phyloP scores from a whole-genome alignment of 2,113 vertebrate species.

The Galbula dea region DNA sequence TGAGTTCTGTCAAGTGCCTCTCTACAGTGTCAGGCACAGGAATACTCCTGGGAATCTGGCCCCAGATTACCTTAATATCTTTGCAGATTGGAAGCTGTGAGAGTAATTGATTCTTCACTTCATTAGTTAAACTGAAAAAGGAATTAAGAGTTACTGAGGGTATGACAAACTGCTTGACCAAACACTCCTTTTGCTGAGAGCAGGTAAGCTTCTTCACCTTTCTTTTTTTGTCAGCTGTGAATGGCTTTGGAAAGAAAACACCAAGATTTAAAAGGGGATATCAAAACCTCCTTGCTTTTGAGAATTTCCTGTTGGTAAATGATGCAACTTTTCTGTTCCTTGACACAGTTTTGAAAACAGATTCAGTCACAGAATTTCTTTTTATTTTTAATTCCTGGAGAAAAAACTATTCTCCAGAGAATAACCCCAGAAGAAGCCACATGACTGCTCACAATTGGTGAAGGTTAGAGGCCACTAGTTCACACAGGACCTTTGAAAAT shows the following conservation, averaged over 20 bases:
- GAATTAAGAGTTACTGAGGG: constrained; percentile 23
- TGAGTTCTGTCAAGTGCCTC: not conserved
- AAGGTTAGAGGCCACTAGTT: not conserved
- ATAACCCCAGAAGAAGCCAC: not conserved
- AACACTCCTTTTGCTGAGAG: not conserved
- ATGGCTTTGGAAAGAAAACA: not conserved
- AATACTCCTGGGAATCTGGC: not conserved
- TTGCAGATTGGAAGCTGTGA: constrained; percentile 38
- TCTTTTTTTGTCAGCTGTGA: not conserved
- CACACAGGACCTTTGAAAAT: not conserved
- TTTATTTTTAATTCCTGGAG: not conserved
- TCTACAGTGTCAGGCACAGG: not conserved
- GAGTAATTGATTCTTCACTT: constrained; percentile 58
- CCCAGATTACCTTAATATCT: constrained; percentile 29
- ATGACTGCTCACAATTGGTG: not conserved
- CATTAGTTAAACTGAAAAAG: constrained; percentile 52
- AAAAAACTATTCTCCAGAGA: not conserved
- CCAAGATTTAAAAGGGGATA: not conserved
- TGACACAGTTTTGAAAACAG: not conserved
- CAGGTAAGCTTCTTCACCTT: constrained; percentile 16
- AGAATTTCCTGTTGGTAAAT: not conserved
- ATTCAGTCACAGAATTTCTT: not conserved
- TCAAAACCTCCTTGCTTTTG: constrained; percentile 6
- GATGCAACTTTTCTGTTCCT: not conserved
- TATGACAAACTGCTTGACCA: not conserved